phyloP scores from a whole-genome alignment of 2,888 invertebrate species.

The Agriopis marginaria region DNA sequence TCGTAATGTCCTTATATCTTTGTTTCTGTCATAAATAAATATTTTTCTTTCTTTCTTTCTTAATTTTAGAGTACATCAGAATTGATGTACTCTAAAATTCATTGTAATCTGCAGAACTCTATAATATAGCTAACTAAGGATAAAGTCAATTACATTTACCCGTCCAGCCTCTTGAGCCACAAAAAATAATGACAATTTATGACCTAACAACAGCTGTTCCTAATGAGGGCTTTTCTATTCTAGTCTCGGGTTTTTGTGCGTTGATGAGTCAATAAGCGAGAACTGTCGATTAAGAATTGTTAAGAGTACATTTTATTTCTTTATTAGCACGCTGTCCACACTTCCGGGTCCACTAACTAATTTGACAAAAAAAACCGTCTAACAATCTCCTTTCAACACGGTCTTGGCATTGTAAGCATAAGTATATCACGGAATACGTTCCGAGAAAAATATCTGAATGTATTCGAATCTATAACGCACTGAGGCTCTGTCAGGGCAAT shows the following conservation, averaged over 20 bases:
- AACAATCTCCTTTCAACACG: conserved; percentile 17
- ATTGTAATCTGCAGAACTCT: not conserved
- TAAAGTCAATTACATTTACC: not conserved
- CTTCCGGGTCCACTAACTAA: conserved; percentile 33
- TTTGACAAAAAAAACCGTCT: conserved; percentile 25
- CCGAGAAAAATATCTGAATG: conserved; percentile 44
- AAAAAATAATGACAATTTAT: conserved; percentile 29
- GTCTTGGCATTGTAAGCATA: conserved; percentile 29
- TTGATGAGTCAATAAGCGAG: conserved; percentile 41
- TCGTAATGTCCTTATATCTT: no score
- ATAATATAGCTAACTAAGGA: conserved; percentile 9
- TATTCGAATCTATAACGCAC: conserved; percentile 58
- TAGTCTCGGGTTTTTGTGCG: conserved; percentile 34
- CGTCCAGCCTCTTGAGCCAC: conserved; percentile 19
- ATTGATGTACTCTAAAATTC: no score
- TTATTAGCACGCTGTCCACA: conserved; percentile 29
- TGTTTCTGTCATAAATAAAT: no score
- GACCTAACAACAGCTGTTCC: conserved; percentile 39
- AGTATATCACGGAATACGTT: conserved; percentile 26
- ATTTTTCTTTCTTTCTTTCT: no score
- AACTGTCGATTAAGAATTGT: conserved; percentile 39
- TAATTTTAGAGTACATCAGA: no score
- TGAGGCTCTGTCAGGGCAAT: conserved; percentile 49
- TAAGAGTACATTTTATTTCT: conserved; percentile 37
- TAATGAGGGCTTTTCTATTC: conserved; percentile 41